Conservation (phyloP, 1,140 invertebrate species). For the Cherax destructor region DNA sequence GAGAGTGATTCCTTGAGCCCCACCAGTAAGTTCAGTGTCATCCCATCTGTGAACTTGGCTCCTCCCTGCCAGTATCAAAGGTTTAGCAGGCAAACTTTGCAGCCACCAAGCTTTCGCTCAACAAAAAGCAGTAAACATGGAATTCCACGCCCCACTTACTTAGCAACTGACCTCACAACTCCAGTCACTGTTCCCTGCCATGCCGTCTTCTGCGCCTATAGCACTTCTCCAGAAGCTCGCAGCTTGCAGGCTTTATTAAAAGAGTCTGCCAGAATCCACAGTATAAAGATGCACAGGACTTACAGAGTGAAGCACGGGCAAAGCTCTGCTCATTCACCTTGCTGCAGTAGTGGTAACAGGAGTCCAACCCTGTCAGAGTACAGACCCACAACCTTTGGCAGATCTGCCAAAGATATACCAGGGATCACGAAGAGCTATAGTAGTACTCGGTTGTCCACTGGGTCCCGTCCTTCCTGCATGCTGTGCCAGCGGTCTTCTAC, state of each 20-base stretch:
- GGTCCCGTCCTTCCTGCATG: constrained; percentile 8
- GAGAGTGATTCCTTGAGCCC: constrained; percentile 40
- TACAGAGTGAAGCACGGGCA: neutral
- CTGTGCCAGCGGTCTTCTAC: constrained; percentile 24
- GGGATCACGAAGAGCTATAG: neutral
- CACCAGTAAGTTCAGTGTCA: constrained; percentile 23
- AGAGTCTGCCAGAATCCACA: constrained; percentile 35
- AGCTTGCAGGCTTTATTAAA: constrained; percentile 38
- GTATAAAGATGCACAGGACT: constrained; percentile 5
- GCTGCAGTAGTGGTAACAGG: constrained; percentile 9
- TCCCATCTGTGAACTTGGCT: neutral
- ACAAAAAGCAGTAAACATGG: neutral
- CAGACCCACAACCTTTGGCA: constrained; percentile 6
- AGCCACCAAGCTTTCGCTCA: constrained; percentile 1
- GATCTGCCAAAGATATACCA: neutral
- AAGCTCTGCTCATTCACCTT: neutral
- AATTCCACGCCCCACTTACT: neutral
- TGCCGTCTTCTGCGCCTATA: constrained; percentile 59
- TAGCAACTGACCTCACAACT: neutral
- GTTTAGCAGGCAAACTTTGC: neutral
- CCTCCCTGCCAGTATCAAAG: constrained; percentile 24
- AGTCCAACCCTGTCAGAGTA: constrained; percentile 20
- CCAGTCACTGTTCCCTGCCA: constrained; percentile 41
- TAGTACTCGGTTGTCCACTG: neutral
- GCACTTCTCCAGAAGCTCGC: constrained; percentile 44